A percentile compares a stretch with the other conserved stretches of the same genome.
Evolutionary conservation across 2,113 vertebrate species (phyloP).

Genomic region (Grammomys surdaster): DNA sequence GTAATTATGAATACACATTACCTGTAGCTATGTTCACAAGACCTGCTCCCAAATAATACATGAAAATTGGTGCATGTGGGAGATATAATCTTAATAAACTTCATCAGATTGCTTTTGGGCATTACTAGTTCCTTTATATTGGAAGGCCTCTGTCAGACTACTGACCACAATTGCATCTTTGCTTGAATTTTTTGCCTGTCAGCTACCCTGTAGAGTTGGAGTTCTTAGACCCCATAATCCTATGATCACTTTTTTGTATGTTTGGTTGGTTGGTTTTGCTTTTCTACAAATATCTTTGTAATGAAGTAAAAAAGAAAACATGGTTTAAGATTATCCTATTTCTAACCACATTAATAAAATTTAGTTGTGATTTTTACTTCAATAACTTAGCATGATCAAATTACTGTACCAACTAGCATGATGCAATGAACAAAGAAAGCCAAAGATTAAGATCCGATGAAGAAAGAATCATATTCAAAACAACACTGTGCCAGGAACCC

Average conservation of each 20-base stretch:
- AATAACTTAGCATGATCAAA: background rate
- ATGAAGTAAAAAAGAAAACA: background rate
- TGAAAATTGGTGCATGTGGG: background rate
- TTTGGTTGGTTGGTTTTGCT: background rate
- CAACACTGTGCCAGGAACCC: background rate
- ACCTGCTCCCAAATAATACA: fast-evolving
- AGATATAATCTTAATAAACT: background rate
- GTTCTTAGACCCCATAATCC: background rate
- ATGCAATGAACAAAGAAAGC: background rate
- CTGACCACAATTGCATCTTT: background rate
- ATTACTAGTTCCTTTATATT: background rate
- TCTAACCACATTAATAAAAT: background rate
- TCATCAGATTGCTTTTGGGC: background rate
- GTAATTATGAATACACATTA: background rate
- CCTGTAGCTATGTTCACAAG: background rate
- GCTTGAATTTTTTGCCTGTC: background rate
- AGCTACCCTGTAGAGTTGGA: background rate
- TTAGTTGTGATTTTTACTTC: background rate
- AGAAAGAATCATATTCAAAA: background rate
- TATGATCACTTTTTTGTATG: background rate
- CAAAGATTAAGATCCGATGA: background rate
- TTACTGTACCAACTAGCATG: background rate
- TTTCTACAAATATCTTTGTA: background rate
- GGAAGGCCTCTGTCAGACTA: background rate
- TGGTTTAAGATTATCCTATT: background rate